Evolutionary conservation across 2,797 vertebrate genomes (phyloP).

Genomic region (Huso huso): DNA sequence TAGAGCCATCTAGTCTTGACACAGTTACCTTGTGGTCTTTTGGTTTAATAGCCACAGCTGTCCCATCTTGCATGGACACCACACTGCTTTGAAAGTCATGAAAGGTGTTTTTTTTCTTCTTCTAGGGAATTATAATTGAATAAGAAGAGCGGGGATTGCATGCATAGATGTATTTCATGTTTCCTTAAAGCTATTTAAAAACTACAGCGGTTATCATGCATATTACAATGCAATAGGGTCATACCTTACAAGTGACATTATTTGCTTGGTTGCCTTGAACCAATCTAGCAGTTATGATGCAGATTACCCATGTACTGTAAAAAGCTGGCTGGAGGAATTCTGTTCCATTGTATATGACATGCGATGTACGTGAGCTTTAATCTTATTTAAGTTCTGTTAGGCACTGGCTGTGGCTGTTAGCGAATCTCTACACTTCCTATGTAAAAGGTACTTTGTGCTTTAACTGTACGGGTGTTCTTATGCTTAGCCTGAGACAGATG

Average conservation of each 20-base stretch:
- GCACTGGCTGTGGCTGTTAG: no score
- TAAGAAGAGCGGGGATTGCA: neutral
- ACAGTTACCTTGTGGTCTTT: no score
- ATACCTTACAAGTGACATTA: neutral
- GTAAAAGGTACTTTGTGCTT: no score
- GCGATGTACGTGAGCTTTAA: neutral
- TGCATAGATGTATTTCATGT: neutral
- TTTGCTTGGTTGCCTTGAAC: neutral
- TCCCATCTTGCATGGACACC: no score
- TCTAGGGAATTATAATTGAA: neutral
- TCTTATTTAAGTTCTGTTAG: neutral
- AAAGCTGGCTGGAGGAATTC: neutral
- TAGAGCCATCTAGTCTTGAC: no score
- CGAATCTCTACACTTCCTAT: no score
- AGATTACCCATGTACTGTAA: neutral
- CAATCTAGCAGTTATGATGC: neutral
- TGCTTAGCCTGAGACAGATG: no score
- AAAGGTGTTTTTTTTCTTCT: neutral
- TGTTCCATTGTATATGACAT: neutral
- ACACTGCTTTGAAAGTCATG: no score
- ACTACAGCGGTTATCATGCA: neutral
- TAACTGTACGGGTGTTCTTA: no score
- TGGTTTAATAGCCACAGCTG: no score
- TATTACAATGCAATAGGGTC: neutral
- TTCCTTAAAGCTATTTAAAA: neutral